Evolutionary conservation across 2,797 vertebrate genomes (phyloP).

Genomic region (Trichosurus vulpecula): DNA sequence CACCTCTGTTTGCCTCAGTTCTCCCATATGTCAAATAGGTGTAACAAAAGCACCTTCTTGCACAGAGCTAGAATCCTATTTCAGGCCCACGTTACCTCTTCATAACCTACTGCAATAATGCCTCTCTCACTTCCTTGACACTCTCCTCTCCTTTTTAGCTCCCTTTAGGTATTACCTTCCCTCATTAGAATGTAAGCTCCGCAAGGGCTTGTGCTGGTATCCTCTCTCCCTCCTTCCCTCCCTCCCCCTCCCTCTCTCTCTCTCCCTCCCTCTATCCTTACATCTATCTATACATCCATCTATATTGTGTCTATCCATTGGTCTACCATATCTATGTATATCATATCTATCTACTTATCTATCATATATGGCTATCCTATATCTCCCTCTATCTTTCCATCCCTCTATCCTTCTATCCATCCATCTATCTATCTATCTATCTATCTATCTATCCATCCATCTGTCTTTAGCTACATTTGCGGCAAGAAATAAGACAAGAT

Average conservation of each 20-base stretch:
- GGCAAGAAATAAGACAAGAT: constrained; percentile 69
- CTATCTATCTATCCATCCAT: not conserved
- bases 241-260: too few species aligned
- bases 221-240: too few species aligned
- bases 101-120: not conserved
- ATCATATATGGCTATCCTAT: not conserved
- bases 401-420: not conserved
- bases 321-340: not conserved
- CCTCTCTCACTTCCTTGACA: not conserved
- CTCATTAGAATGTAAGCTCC: not conserved
- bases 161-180: not conserved
- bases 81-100: not conserved
- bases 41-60: not conserved
- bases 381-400: not conserved
- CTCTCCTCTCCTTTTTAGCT: not conserved
- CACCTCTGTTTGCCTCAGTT: not conserved
- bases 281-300: not conserved
- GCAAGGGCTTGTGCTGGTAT: not conserved
- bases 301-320: not conserved
- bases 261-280: not conserved
- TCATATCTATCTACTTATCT: too few species aligned
- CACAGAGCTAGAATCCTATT: not conserved
- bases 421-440: not conserved
- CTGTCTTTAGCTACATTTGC: not conserved
- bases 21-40: not conserved